Evolutionary conservation across 2,113 vertebrate species (phyloP).

Genomic region (Pteruthius melanotis): DNA sequence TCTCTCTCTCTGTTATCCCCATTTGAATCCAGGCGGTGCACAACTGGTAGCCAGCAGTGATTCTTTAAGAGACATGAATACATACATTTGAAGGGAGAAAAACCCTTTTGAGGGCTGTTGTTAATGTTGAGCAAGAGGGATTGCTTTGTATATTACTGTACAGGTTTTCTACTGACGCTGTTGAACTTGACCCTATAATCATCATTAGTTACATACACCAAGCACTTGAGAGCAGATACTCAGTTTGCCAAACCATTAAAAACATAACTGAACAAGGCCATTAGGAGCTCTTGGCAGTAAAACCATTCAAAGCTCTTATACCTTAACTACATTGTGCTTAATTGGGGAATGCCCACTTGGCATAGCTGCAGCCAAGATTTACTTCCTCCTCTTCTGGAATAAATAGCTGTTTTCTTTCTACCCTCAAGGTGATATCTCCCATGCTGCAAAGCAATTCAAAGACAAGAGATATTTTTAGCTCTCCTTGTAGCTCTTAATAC

Average conservation of each 20-base stretch:
- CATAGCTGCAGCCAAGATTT: background rate
- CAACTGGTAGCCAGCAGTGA: background rate
- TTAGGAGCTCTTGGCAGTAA: background rate
- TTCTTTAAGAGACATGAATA: background rate
- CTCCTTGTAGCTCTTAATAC: conserved; percentile 33
- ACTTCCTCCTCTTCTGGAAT: background rate
- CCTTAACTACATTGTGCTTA: background rate
- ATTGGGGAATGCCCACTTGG: background rate
- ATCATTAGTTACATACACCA: background rate
- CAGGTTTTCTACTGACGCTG: background rate
- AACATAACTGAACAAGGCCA: background rate
- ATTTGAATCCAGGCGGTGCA: background rate
- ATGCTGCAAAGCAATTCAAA: conserved; percentile 18
- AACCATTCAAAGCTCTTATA: background rate
- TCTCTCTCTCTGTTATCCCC: background rate
- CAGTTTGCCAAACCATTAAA: conserved; percentile 7
- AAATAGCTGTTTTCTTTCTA: conserved; percentile 32
- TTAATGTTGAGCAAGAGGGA: background rate
- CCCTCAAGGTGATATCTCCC: conserved; percentile 60
- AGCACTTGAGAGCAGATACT: background rate
- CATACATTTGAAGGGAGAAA: background rate
- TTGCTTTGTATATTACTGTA: background rate
- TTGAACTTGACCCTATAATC: background rate
- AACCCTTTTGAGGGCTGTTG: background rate
- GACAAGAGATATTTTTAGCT: conserved; percentile 42